These are phyloP conservation scores for Epistrophe grossulariae DNA, from an alignment of 2,888 invertebrate genomes.

Conservation along the genomic window DNA sequence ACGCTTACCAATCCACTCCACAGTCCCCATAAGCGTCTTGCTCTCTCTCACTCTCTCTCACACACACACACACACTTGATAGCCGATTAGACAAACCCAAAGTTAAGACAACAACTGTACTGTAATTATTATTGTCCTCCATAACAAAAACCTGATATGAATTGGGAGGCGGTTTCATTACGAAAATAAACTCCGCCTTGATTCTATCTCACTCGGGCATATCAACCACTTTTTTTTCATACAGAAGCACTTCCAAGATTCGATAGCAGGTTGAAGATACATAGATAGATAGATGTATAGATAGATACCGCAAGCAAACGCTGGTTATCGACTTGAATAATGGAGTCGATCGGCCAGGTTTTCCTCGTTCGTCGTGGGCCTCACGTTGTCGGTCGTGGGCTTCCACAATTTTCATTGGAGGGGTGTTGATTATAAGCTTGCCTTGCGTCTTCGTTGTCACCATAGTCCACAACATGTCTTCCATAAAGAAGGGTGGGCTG, in stretches of 20 bases:
- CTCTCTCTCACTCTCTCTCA: neutral
- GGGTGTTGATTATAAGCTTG: slow-evolving; percentile 38
- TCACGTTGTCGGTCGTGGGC: neutral
- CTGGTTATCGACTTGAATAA: slow-evolving; percentile 66
- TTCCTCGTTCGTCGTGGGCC: neutral
- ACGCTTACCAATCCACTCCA: neutral
- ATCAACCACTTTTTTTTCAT: slow-evolving; percentile 23
- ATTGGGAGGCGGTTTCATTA: slow-evolving; percentile 26
- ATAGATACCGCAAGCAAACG: slow-evolving; percentile 34
- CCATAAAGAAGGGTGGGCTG: slow-evolving; percentile 39
- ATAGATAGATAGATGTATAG: slow-evolving; percentile 66
- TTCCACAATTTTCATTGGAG: slow-evolving; percentile 54
- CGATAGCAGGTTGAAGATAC: slow-evolving; percentile 66
- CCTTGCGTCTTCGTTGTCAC: neutral
- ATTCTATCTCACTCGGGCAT: slow-evolving; percentile 1
- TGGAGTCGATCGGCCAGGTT: slow-evolving; percentile 72
- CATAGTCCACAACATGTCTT: neutral
- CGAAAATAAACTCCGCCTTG: slow-evolving; percentile 56
- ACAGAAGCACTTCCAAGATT: slow-evolving; percentile 54
- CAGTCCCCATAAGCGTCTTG: too few species aligned
- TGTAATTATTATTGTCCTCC: neutral
- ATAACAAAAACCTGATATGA: slow-evolving; percentile 41
- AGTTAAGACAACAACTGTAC: slow-evolving; percentile 14
- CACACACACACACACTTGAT: neutral
- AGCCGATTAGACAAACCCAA: neutral